Evolutionary conservation across 2,113 vertebrate species (phyloP).

Genomic region (Sinosuthora webbiana): DNA sequence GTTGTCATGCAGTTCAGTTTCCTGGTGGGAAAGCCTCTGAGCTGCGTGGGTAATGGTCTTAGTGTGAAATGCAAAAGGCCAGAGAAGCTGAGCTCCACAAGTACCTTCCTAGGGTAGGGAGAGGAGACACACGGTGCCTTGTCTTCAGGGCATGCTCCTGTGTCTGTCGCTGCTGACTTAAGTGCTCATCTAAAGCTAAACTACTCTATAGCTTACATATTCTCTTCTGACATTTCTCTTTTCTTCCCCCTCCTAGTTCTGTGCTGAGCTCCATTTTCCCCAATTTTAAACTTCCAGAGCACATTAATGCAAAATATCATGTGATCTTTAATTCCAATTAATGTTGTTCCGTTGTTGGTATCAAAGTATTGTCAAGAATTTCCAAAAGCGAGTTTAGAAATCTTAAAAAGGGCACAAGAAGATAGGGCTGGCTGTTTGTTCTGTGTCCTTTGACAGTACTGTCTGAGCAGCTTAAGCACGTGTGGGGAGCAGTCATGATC

Average conservation of each 20-base stretch:
- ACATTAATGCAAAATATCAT: background rate
- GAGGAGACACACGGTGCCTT: background rate
- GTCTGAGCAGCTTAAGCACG: conserved; percentile 48
- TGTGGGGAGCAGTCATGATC: conserved; percentile 44
- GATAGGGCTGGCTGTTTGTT: background rate
- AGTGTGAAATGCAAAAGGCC: background rate
- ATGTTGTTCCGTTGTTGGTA: background rate
- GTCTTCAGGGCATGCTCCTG: background rate
- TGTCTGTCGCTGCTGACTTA: background rate
- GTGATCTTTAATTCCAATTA: background rate
- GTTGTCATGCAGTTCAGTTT: background rate
- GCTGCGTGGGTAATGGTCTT: background rate
- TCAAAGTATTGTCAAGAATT: background rate
- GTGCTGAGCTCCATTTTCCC: background rate
- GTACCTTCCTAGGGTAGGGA: background rate
- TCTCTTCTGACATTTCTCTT: background rate
- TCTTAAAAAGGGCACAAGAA: background rate
- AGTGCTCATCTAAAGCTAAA: background rate
- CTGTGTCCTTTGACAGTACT: conserved; percentile 41
- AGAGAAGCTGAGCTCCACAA: background rate
- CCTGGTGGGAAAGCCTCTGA: background rate
- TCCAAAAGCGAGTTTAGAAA: background rate
- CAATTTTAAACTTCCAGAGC: background rate
- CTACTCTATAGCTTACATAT: background rate
- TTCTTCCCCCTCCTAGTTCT: background rate